Conservation (phyloP, 2,113 vertebrate genomes). For the Hystrix cristata region DNA sequence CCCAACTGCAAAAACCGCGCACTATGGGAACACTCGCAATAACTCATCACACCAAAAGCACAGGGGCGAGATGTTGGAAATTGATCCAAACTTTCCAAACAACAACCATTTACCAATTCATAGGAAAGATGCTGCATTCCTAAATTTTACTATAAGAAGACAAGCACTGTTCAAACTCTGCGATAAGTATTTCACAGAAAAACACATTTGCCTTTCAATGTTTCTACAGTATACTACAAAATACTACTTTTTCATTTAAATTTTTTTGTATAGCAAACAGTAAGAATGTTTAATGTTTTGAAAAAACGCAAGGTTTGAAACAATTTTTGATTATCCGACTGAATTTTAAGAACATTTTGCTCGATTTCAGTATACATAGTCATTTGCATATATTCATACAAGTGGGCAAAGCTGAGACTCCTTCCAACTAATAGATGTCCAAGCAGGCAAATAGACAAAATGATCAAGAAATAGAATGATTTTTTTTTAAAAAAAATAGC, state of each 20-base stretch:
- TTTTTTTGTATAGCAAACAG: not conserved
- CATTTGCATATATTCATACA: not conserved
- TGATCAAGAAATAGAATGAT: not conserved
- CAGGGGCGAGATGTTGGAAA: not conserved
- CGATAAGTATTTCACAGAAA: not conserved
- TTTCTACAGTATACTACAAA: not conserved
- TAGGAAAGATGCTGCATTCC: not conserved
- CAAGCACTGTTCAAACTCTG: not conserved
- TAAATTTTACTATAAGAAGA: not conserved
- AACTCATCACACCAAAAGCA: not conserved
- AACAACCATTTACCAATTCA: not conserved
- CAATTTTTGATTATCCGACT: not conserved
- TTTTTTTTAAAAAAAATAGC: not conserved
- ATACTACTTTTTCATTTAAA: not conserved
- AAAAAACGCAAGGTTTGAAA: not conserved
- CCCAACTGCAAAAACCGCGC: not conserved
- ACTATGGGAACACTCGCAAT: not conserved
- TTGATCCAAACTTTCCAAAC: not conserved
- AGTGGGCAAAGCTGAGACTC: not conserved
- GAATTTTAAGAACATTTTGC: not conserved
- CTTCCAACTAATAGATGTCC: not conserved
- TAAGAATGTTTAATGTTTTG: not conserved
- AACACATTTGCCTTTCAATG: not conserved
- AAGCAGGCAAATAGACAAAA: not conserved
- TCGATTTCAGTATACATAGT: not conserved